These are phyloP conservation scores for Megaceryle torquata DNA, from an alignment of 2,113 vertebrate genomes.

Conservation along the genomic window DNA sequence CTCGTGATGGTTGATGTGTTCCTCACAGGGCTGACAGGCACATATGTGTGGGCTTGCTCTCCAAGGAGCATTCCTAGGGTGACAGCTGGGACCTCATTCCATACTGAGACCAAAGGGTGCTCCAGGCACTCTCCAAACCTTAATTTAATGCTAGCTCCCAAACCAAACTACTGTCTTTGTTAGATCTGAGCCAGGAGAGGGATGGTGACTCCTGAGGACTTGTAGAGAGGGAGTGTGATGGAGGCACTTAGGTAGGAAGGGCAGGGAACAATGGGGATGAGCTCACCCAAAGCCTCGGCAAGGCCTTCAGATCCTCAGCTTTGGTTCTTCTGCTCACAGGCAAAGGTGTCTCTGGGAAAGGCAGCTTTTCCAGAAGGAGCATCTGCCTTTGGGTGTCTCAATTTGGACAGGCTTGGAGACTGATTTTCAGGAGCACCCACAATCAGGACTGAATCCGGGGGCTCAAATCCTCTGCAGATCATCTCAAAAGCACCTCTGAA, in stretches of 20 bases:
- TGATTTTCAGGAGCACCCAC: background rate
- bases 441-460: background rate
- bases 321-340: background rate
- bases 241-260: rapidly evolving
- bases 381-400: background rate
- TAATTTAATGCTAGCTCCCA: background rate
- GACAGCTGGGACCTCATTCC: background rate
- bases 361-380: background rate
- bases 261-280: background rate
- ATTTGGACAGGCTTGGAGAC: background rate
- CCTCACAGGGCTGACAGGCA: background rate
- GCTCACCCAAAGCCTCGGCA: rapidly evolving
- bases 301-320: background rate
- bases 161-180: background rate
- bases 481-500: background rate
- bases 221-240: background rate
- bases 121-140: background rate
- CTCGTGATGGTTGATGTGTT: background rate
- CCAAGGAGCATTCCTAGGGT: background rate
- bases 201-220: background rate
- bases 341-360: background rate
- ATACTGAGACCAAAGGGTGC: background rate
- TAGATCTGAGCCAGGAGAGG: background rate
- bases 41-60: background rate
- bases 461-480: background rate